Conservation (phyloP, 2,113 vertebrate genomes). For the Pyrgilauda ruficollis region DNA sequence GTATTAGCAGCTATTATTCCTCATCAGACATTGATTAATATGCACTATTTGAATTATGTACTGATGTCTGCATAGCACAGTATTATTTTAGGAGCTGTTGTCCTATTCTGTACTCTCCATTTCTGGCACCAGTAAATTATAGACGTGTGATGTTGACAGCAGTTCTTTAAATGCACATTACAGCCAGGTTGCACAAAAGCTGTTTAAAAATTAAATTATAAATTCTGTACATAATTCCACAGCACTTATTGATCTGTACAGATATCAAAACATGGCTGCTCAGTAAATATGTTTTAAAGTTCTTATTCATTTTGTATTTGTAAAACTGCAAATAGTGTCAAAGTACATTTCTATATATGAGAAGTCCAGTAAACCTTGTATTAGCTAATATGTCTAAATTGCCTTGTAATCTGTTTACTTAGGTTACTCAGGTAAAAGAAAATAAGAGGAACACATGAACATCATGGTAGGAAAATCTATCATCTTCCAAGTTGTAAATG, state of each 20-base stretch:
- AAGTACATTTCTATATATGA: constrained; percentile 48
- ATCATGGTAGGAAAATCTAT: constrained; percentile 26
- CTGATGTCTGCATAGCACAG: constrained; percentile 57
- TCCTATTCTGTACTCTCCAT: constrained; percentile 15
- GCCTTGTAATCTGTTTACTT: constrained; percentile 70
- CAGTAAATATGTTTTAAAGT: constrained; percentile 34
- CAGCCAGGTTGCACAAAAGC: constrained; percentile 43
- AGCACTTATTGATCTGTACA: constrained; percentile 29
- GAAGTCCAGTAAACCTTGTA: constrained; percentile 29
- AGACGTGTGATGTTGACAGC: constrained; percentile 8
- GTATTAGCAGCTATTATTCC: constrained; percentile 54
- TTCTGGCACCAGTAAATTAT: constrained; percentile 9
- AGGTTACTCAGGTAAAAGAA: constrained; percentile 72
- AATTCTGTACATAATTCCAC: constrained; percentile 40
- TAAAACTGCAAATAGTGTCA: constrained; percentile 48
- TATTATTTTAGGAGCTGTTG: constrained; percentile 46
- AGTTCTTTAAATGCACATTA: constrained; percentile 44
- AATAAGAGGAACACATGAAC: constrained; percentile 1
- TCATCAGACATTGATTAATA: constrained; percentile 49
- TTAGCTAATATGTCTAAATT: constrained; percentile 47
- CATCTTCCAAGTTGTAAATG: constrained; percentile 52
- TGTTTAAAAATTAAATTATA: not conserved
- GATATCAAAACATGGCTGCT: constrained; percentile 33
- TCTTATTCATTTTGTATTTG: constrained; percentile 48
- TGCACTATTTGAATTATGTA: constrained; percentile 59